These are phyloP conservation scores for Uromys caudimaculatus DNA, from an alignment of 2,797 vertebrate species.

Conservation along the genomic window DNA sequence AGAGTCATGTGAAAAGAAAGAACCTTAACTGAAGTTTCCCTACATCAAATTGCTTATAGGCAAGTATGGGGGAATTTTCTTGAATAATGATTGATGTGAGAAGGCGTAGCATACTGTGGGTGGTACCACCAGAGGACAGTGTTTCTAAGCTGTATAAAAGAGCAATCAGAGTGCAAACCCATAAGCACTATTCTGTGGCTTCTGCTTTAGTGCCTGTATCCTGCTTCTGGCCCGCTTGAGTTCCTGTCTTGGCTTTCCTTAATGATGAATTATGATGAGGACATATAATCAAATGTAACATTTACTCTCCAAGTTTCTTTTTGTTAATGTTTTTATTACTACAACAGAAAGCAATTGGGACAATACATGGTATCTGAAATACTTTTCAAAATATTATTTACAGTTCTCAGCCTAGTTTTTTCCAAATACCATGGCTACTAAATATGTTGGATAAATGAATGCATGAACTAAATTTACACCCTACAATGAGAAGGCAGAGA, in stretches of 20 bases:
- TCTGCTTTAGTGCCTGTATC: neutral
- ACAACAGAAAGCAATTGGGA: neutral
- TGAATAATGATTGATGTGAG: no score
- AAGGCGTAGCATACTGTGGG: neutral
- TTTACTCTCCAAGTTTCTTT: neutral
- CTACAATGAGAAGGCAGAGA: neutral
- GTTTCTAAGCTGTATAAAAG: neutral
- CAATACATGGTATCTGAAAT: neutral
- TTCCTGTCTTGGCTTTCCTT: neutral
- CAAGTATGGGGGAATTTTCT: neutral
- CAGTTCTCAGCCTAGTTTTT: neutral
- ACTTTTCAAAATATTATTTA: neutral
- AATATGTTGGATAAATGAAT: slow-evolving; percentile 38
- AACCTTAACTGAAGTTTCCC: neutral
- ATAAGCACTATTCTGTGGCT: neutral
- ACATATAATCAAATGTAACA: neutral
- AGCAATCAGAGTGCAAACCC: neutral
- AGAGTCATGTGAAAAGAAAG: neutral
- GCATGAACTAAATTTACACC: neutral
- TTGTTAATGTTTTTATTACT: neutral
- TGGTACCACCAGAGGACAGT: neutral
- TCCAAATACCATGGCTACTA: neutral
- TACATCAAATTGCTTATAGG: neutral
- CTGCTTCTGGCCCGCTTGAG: neutral
- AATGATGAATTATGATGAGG: neutral